phyloP scores from a whole-genome alignment of 2,113 vertebrate species.

The Tretioscincus oriximinensis region DNA sequence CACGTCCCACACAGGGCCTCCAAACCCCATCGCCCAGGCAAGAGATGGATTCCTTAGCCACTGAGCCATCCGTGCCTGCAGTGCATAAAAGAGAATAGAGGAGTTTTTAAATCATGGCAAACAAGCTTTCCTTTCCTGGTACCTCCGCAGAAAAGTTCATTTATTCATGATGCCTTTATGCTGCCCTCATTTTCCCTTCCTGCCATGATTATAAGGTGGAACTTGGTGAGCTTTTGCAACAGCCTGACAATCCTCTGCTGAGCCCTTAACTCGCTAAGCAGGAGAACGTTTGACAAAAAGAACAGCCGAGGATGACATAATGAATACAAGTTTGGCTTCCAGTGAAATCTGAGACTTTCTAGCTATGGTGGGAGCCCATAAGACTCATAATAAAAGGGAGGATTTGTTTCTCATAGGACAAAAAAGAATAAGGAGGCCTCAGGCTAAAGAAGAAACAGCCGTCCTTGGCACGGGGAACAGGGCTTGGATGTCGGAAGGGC shows the following conservation, averaged over 20 bases:
- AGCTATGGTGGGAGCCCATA: neutral
- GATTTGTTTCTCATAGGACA: neutral
- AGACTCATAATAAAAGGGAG: no score
- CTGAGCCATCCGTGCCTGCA: no score
- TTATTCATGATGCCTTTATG: neutral
- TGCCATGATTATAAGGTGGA: neutral
- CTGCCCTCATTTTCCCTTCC: neutral
- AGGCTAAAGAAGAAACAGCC: neutral
- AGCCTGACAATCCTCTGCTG: neutral
- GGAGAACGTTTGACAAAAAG: no score
- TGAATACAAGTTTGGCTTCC: no score
- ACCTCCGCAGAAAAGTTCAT: neutral
- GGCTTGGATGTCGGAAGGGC: neutral
- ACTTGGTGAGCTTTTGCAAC: neutral
- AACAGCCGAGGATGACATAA: no score
- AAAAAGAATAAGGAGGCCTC: no score
- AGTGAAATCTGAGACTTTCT: neutral
- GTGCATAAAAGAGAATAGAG: neutral
- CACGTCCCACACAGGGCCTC: no score
- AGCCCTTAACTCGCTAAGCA: neutral
- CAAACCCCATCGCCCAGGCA: no score
- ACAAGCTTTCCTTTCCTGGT: neutral
- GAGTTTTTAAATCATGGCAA: neutral
- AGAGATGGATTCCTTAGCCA: no score
- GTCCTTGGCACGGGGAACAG: neutral